Conservation (phyloP, 1,140 invertebrate genomes). For the Apis cerana region DNA sequence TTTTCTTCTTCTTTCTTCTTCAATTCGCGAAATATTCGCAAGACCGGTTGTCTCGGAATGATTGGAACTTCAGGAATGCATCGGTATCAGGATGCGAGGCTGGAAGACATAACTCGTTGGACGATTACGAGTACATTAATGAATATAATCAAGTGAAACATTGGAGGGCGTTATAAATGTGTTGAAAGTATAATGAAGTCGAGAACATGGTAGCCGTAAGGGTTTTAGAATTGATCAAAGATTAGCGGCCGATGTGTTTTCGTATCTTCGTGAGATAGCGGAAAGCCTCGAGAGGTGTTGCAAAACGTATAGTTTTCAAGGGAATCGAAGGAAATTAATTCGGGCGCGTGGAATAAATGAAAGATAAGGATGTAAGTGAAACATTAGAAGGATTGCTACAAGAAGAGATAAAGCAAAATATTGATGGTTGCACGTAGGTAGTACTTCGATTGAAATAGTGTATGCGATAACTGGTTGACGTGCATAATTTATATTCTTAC, state of each 20-base stretch:
- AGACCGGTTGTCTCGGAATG: neutral
- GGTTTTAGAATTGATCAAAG: neutral
- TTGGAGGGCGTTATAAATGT: neutral
- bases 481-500: neutral
- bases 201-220: neutral
- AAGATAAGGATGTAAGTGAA: neutral
- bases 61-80: neutral
- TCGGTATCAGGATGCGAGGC: neutral
- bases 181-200: slow-evolving; percentile 11
- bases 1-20: neutral
- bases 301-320: neutral
- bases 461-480: neutral
- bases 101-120: neutral
- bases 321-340: neutral
- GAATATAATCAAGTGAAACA: neutral
- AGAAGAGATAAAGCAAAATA: slow-evolving; percentile 7
- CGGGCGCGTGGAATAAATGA: neutral
- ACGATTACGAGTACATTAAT: neutral
- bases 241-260: neutral
- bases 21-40: neutral
- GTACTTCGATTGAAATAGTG: neutral
- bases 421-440: neutral
- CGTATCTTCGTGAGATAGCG: neutral
- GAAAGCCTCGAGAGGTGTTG: neutral
- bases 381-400: neutral